phyloP scores from a whole-genome alignment of 2,888 invertebrate species.

The Bembecia ichneumoniformis region DNA sequence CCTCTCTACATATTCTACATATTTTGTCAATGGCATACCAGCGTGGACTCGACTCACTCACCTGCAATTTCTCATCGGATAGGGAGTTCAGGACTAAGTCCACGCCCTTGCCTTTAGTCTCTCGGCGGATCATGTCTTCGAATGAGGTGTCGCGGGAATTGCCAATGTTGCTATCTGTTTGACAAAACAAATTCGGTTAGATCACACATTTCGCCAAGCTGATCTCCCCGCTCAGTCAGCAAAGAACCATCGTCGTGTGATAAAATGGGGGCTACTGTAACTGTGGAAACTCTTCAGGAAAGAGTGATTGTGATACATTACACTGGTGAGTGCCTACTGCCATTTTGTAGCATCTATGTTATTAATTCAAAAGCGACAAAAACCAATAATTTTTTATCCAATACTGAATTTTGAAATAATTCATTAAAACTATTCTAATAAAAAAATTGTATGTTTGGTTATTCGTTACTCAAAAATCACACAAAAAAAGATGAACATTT shows the following conservation, averaged over 20 bases:
- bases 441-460: too few relatives aligned
- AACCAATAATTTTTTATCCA: too few relatives aligned
- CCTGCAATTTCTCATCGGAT: constrained; percentile 90
- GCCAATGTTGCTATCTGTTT: constrained; percentile 78
- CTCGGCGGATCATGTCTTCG: constrained; percentile 84
- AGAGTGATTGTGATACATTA: too few relatives aligned
- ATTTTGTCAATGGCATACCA: background rate
- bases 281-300: too few relatives aligned
- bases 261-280: background rate
- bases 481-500: too few relatives aligned
- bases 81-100: constrained; percentile 93
- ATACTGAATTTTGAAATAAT: too few relatives aligned
- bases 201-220: too few relatives aligned
- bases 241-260: background rate
- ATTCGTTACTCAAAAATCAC: too few relatives aligned
- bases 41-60: constrained; percentile 15
- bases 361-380: too few relatives aligned
- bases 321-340: too few relatives aligned
- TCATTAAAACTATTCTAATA: too few relatives aligned
- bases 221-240: background rate
- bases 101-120: constrained; percentile 90
- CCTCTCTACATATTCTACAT: background rate
- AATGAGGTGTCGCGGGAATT: constrained; percentile 91
- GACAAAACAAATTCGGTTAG: background rate
- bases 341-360: too few relatives aligned